These are phyloP conservation scores for Mirounga angustirostris DNA, from an alignment of 2,113 vertebrate species.

Conservation along the genomic window DNA sequence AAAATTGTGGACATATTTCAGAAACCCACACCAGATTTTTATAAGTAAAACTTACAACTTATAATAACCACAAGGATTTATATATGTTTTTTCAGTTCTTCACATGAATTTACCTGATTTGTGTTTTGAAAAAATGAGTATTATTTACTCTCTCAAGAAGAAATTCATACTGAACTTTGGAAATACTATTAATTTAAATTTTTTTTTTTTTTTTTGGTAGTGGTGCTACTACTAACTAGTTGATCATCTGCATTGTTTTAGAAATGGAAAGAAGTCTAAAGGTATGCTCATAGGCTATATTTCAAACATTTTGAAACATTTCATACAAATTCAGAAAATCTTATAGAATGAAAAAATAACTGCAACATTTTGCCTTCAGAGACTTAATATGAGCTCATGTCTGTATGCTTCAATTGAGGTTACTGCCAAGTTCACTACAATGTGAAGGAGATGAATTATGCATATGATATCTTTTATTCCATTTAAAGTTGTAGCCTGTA, in stretches of 20 bases:
- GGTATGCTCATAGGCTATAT: neutral
- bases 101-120: neutral
- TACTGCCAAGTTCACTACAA: neutral
- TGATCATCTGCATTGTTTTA: slow-evolving; percentile 1
- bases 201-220: slow-evolving; percentile 20
- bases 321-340: slow-evolving; percentile 31
- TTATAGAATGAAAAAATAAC: slow-evolving; percentile 48
- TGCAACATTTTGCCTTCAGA: slow-evolving; percentile 44
- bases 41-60: neutral
- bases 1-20: neutral
- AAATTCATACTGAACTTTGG: neutral
- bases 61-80: neutral
- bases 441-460: slow-evolving; percentile 23
- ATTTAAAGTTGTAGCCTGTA: slow-evolving; percentile 15
- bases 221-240: neutral
- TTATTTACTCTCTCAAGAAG: neutral
- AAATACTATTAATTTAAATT: neutral
- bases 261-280: slow-evolving; percentile 50
- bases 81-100: neutral
- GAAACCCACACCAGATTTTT: neutral
- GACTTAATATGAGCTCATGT: neutral
- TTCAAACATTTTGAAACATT: slow-evolving; percentile 47
- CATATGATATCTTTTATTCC: neutral
- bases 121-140: slow-evolving; percentile 3
- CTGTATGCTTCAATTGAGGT: slow-evolving; percentile 25